Evolutionary conservation across 1,140 invertebrate genomes (phyloP), one percentile per base, ranked within the genome.

Genomic region (Spodoptera frugiperda): DNA sequence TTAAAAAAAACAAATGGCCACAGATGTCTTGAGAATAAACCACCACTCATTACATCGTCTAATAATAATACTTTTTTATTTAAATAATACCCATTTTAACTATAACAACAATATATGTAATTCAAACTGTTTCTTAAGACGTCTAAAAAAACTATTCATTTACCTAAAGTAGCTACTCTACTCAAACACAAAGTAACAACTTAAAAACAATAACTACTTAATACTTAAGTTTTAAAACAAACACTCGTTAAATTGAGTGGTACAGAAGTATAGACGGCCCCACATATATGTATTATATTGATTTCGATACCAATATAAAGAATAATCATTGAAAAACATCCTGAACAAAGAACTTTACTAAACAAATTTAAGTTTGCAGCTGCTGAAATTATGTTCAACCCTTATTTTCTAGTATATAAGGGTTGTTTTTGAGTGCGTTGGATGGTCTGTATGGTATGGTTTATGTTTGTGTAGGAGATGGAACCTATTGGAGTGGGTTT

Each of bases 291-390:
- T 39, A 39, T 10, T 39, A 39, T 48, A 48, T 65, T 63, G 46
- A 51, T 61, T 75, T 75, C 48, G 59, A 75, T 75, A 75, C 72
- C 61, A 68, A 68, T 76, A 76, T 72, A 72, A 78, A 76, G 65
- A 79, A 79, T 79, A 78, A 71, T 79, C 73, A 54, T 78, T 76
- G 78, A 79, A 79, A 78, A 79, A 79, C 74, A 79, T 67, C 57
- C 65, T 48, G 65, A 75, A 79, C 76, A 78, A 78, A 78, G 76
- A 79, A 79, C 54, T 76, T 72, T 77, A 11, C 9, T 25, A 44
- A 25, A 76, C 63, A 46, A 75, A 55, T 10, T 46, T 48, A 61
- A 3, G 0, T 55, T 61, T 8, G 21, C 17, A 2, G 30, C 39
- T 48, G 0, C 11, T 0, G 12, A 59, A 70, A 48, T 57, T 17